Evolutionary conservation across 2,888 invertebrate genomes (phyloP), one percentile per base, ranked within the genome.

Genomic region (Micoletzkya japonica): DNA sequence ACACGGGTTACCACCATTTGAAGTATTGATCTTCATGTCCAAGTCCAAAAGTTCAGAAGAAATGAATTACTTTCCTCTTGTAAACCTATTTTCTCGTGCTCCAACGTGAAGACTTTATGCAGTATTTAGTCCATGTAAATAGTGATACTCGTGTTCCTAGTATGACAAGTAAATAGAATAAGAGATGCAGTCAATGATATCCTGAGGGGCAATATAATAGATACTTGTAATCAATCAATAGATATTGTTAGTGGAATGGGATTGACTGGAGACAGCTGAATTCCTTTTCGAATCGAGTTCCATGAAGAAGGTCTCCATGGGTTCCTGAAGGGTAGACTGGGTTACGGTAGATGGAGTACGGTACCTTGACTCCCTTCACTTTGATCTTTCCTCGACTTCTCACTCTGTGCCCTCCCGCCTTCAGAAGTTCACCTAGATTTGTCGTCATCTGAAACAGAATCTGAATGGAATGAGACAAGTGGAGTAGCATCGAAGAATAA

Each of bases 381-480:
- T 90, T 92, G 3, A 93, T 95, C 0, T 93, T 91, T 0, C 97
- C 96, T 30, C 96, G 90, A 85, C 93, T 93, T 82, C 93, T 92
- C 80, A 94, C 92, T 26, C 90, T 90, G 87, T 94, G 95, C 3
- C 94, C 94, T 2, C 92, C 92, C 70, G 90, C 90, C 89, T 91
- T 91, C 52, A 97, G 88, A 67, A 94, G 91, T 82, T 92, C 90
- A 0, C 92, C 92, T 10, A 93, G 92, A 77, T 90, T 90, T 82
- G 92, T 92, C 2, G 93, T 92, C 7, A 93, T 91, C 91, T 91
- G 52, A 58, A 77, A 34, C 10, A 44, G 26, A n/a, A 52, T n/a
- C 26, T 52, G n/a, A 52, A 14, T 6, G 6, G 52, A 39, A 44
- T 44, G 20, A 14, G 44, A 44, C 44, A 44, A 44, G 24, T 7